Evolutionary conservation across 2,113 vertebrate species (phyloP).

Genomic region (Rhinoderma darwinii): DNA sequence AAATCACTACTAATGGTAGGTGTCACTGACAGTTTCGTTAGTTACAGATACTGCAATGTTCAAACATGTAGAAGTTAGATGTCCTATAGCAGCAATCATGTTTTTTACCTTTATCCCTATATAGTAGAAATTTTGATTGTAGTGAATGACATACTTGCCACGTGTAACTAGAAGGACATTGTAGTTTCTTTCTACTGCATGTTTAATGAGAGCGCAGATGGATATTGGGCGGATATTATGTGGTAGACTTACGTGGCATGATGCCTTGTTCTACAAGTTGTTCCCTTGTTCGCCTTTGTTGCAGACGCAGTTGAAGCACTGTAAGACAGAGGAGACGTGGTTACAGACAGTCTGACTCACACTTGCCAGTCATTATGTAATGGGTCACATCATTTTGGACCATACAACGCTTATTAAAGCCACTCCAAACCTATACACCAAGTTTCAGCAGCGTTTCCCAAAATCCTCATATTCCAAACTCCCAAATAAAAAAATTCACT

Average conservation of each 20-base stretch:
- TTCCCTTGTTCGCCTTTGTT: conserved; percentile 92
- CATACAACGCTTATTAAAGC: neutral
- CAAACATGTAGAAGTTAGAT: too few relatives aligned
- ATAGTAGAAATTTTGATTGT: neutral
- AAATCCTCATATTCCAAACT: neutral
- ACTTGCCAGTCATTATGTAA: conserved; percentile 12
- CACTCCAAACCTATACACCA: neutral
- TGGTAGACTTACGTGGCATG: conserved; percentile 89
- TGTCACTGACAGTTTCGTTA: too few relatives aligned
- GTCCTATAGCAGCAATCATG: neutral
- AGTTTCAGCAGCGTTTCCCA: neutral
- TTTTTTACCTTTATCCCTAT: neutral
- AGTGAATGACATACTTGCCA: neutral
- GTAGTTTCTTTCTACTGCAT: neutral
- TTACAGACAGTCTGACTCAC: conserved; percentile 28
- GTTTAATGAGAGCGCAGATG: neutral
- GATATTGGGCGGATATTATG: neutral
- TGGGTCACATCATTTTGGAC: neutral
- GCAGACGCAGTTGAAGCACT: conserved; percentile 94
- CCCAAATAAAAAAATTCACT: too few relatives aligned
- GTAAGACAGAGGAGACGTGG: conserved; percentile 67
- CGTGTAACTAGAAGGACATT: neutral
- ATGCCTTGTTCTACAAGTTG: conserved; percentile 97
- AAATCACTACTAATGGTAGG: too few relatives aligned
- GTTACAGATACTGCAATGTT: too few relatives aligned